Percentiles rank a stretch among this genome's conserved stretches.
Conservation (phyloP, 1,140 invertebrate genomes). For the Dinoponera quadriceps region DNA sequence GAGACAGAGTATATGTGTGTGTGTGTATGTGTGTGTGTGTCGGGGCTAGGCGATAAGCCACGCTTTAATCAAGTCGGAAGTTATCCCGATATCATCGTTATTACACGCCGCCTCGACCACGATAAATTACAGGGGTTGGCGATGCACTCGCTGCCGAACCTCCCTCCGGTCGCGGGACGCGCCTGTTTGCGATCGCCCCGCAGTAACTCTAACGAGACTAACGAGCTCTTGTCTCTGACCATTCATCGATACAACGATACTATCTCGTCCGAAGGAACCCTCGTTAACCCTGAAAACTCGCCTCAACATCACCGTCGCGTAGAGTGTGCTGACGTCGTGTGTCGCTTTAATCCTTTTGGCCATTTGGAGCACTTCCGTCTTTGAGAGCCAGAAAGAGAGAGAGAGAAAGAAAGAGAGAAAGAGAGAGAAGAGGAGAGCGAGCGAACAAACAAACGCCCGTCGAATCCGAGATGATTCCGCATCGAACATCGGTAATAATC, state of each 20-base stretch:
- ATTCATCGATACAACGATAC: conserved; percentile 56
- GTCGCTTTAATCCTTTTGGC: conserved; percentile 16
- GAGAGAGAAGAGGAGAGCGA: no score
- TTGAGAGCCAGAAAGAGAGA: not conserved
- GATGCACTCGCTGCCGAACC: conserved; percentile 33
- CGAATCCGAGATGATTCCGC: no score
- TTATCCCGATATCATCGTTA: conserved; percentile 64
- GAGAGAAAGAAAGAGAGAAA: no score
- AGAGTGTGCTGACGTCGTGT: conserved; percentile 12
- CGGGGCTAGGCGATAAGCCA: conserved; percentile 29
- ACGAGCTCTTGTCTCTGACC: conserved; percentile 65
- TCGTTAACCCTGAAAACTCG: conserved; percentile 52
- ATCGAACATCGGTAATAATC: no score
- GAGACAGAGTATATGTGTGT: no score
- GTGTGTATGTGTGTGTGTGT: no score
- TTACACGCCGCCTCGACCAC: conserved; percentile 46
- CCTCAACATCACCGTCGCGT: not conserved
- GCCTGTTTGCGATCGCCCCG: conserved; percentile 43
- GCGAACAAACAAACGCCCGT: not conserved
- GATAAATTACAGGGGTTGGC: conserved; percentile 61
- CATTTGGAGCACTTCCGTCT: not conserved
- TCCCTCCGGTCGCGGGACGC: conserved; percentile 3
- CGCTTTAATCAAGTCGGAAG: conserved; percentile 59
- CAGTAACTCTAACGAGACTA: conserved; percentile 60
- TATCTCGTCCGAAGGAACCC: conserved; percentile 42